These are phyloP conservation scores for Trachelus troglodyta DNA, from an alignment of 2,888 invertebrate species.

Conservation along the genomic window DNA sequence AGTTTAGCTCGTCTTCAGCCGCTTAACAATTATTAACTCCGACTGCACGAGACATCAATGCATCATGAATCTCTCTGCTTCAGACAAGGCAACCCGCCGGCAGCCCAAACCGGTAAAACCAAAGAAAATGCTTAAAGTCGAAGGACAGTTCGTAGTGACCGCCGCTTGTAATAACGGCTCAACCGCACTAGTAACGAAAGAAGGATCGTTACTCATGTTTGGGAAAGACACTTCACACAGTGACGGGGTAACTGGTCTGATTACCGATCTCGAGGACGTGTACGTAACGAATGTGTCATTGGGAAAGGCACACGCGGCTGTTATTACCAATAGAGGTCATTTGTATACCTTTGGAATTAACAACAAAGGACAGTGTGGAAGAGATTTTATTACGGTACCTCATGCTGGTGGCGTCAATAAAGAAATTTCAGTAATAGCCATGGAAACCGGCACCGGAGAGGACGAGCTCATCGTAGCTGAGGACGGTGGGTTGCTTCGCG, in stretches of 20 bases:
- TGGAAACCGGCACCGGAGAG: constrained; percentile 69
- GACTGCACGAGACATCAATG: no score
- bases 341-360: constrained; percentile 97
- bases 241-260: constrained; percentile 77
- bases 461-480: constrained; percentile 59
- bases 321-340: constrained; percentile 87
- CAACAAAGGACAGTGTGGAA: constrained; percentile 97
- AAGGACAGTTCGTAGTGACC: constrained; percentile 83
- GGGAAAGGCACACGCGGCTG: constrained; percentile 97
- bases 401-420: constrained; percentile 63
- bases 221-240: constrained; percentile 93
- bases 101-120: constrained; percentile 93
- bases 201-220: constrained; percentile 92
- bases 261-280: constrained; percentile 80
- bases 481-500: constrained; percentile 46
- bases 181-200: constrained; percentile 90
- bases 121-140: constrained; percentile 91
- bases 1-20: constrained; percentile 32
- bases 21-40: no score
- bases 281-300: constrained; percentile 75
- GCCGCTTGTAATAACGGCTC: constrained; percentile 96
- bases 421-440: constrained; percentile 66
- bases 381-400: constrained; percentile 78
- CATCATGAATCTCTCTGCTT: constrained; percentile 8
- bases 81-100: constrained; percentile 71